Base-by-base conservation (phyloP, 2,113 vertebrate genomes). In the Alligator sinensis region DNA sequence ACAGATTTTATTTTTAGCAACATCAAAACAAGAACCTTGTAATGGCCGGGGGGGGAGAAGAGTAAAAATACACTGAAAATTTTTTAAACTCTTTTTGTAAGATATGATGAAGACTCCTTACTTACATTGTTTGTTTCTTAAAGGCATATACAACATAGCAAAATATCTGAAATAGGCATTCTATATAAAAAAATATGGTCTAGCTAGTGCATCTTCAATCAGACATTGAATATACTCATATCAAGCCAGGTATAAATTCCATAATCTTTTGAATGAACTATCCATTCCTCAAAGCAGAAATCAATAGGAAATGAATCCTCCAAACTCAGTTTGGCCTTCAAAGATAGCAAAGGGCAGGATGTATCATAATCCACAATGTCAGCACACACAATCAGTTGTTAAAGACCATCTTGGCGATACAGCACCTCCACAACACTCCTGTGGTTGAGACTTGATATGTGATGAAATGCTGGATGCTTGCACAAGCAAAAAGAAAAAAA, bases 111-210 rank as follows among this genome's bases (percentile, higher is more conserved):
- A 95, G 92, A 90, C 59, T 84, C 75, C 77, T 94, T 95, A 47
- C 96, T 96, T 95, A 93, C 77, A 93, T 87, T 90, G 83, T 92
- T 97, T 93, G 86, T 97, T 93, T 94, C 93, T 96, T 89, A 84
- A 94, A 94, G 93, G 93, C 91, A 95, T 95, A 89, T 89, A 93
- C 95, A 97, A 96, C 60, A 91, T 96, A 91, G 92, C 94, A 97
- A 97, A 97, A 96, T 82, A 93, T 96, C 94, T 95, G 93, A 96
- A 92, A 96, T 91, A 94, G 96, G 97, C 87, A 96, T 91, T 96
- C 93, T 92, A 77, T 92, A 87, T 98, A 93, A 95, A 95, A 96
- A 96, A 96, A 92, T 92, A 92, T 91, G 91, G 90, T 96, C 94
- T 96, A 92, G 88, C 95, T 96, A 94, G 70, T 96, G 95, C 90